Conservation (phyloP, 2,888 invertebrate species). For the Aproaerema taeniolella region DNA sequence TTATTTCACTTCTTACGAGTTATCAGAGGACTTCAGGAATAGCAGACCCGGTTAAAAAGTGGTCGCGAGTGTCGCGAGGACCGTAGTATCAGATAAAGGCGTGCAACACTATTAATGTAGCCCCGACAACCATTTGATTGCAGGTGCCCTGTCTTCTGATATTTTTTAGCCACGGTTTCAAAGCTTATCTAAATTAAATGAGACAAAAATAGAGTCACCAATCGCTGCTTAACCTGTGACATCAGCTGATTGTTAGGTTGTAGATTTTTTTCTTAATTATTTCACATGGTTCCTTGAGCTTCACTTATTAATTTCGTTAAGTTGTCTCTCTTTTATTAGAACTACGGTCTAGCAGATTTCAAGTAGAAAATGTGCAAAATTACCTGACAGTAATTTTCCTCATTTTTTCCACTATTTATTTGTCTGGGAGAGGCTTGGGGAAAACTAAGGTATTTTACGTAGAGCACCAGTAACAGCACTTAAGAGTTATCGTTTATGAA, state of each 20-base stretch:
- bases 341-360: no score
- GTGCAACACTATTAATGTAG: constrained; percentile 54
- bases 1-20: no score
- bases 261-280: background rate
- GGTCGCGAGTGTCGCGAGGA: constrained; percentile 21
- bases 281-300: background rate
- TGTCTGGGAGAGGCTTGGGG: no score
- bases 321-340: no score
- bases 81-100: constrained; percentile 43
- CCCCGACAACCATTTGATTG: constrained; percentile 59
- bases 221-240: background rate
- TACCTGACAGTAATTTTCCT: no score
- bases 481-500: constrained; percentile 33
- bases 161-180: no score
- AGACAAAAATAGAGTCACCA: background rate
- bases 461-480: no score
- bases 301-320: no score
- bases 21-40: no score
- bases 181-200: constrained; percentile 13
- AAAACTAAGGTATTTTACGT: no score
- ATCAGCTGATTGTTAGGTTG: background rate
- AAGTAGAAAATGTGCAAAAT: no score
- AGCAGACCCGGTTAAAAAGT: constrained; percentile 37
- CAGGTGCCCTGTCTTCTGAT: constrained; percentile 33
- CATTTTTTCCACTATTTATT: no score